A percentile compares a stretch with the other conserved stretches of the same genome.
These are phyloP conservation scores for Acanthisitta chloris DNA, from an alignment of 2,113 vertebrate species.

Conservation along the genomic window DNA sequence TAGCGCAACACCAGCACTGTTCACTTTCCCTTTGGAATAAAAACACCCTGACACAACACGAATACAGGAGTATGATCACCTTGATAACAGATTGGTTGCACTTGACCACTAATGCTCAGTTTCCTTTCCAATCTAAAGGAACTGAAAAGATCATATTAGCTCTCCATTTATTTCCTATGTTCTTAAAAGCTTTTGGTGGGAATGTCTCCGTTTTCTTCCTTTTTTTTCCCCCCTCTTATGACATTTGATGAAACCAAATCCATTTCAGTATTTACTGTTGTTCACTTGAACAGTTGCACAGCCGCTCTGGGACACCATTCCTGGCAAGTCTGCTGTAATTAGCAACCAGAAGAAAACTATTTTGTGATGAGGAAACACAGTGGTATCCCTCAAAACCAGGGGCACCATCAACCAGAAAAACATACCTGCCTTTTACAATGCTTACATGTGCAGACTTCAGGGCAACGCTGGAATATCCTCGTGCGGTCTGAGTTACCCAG, in stretches of 20 bases:
- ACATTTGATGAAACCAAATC: background rate
- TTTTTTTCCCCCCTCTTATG: fast-evolving
- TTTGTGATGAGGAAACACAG: background rate
- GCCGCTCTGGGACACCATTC: background rate
- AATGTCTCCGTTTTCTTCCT: background rate
- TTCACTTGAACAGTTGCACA: background rate
- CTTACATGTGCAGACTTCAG: background rate
- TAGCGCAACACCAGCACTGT: background rate
- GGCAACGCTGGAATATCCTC: background rate
- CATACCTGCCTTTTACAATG: background rate
- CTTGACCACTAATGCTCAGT: background rate
- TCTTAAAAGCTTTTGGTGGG: background rate
- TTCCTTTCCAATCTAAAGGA: background rate
- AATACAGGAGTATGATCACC: background rate
- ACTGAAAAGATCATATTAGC: background rate
- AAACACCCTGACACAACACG: background rate
- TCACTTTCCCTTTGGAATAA: background rate
- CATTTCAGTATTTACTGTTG: background rate
- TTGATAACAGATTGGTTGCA: background rate
- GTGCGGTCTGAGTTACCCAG: fast-evolving
- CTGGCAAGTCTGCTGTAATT: background rate
- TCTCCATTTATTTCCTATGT: background rate
- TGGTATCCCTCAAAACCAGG: background rate
- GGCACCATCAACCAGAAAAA: background rate
- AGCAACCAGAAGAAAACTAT: background rate